phyloP scores from a whole-genome alignment of 2,888 invertebrate genomes.

The Cataglyphis albicans region DNA sequence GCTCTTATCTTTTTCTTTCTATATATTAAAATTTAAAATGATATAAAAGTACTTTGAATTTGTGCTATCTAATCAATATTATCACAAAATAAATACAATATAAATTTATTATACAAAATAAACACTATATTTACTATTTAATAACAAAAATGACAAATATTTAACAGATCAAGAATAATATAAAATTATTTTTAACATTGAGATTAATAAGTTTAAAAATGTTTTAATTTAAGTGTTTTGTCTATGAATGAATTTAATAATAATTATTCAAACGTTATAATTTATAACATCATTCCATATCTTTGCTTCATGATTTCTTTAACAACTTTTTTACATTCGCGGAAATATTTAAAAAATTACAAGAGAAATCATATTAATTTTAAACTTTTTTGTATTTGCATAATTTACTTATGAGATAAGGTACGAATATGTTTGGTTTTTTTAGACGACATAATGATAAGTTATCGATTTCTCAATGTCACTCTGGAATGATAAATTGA shows the following conservation, averaged over 20 bases:
- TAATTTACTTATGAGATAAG: constrained; percentile 15
- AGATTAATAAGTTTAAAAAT: not conserved
- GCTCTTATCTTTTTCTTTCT: constrained; percentile 1
- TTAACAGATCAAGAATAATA: not conserved
- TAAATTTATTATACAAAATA: too few relatives aligned
- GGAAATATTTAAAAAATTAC: not conserved
- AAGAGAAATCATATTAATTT: not conserved
- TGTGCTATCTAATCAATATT: constrained; percentile 1
- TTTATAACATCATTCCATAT: not conserved
- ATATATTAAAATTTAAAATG: not conserved
- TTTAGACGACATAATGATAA: constrained; percentile 22
- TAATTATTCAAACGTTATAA: not conserved
- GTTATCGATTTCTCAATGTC: constrained; percentile 35
- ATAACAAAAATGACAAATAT: not conserved
- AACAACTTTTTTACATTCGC: not conserved
- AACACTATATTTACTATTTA: not conserved
- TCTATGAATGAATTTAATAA: not conserved
- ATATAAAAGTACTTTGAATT: constrained; percentile 6
- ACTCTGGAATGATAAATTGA: constrained; percentile 19
- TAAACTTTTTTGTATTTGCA: not conserved
- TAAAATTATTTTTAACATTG: not conserved
- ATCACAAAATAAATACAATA: not conserved
- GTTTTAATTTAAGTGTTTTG: not conserved
- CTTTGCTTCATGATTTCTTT: too few relatives aligned
- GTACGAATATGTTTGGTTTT: not conserved